Evolutionary conservation across 2,113 vertebrate genomes (phyloP), one percentile per base, ranked within the genome.

Genomic region (Cacatua alba): DNA sequence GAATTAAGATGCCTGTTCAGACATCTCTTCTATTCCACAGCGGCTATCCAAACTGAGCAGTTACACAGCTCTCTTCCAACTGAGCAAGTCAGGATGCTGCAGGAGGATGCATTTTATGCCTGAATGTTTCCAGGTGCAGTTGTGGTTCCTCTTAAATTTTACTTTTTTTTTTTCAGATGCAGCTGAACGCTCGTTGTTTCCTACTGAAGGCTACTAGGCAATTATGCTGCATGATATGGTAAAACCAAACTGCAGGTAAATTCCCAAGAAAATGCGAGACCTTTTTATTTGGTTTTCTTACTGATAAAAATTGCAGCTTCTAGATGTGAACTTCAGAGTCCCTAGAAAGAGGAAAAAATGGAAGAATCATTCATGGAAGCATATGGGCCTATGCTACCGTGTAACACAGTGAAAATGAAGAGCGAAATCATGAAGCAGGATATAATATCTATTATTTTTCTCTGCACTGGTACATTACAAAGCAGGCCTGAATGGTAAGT

Each of bases 281-380:
- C 0, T 53, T 78, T 88, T 53, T 31, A 26, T 5, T 5, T 49
- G 2, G 0, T 20, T 85, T 67, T 77, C 26, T 0, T n/a, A 7
- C 10, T 33, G 24, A 48, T 41, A 74, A 80, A 69, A 69, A 52
- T 17, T 78, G 20, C 12, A 44, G 0, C 14, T 52, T 69, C 39
- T 48, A 49, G 60, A 71, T 55, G 15, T 41, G 37, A 57, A 18
- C 11, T 86, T 83, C 15, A 26, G n/a, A 96, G 57, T 57, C 12
- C 7, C 12, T 21, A 55, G 7, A 16, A 35, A 52, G 29, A 79
- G 4, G 0, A 1, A 46, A 87, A 57, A 53, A 17, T 16, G 4
- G 37, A 37, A 68, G 16, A 60, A 43, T n/a, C 5, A 6, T 37
- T 57, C 24, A 11, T 24, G 26, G 14, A 74, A 44, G 3, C 11